phyloP scores from a whole-genome alignment of 1,140 invertebrate genomes.

The Drosophila albomicans region DNA sequence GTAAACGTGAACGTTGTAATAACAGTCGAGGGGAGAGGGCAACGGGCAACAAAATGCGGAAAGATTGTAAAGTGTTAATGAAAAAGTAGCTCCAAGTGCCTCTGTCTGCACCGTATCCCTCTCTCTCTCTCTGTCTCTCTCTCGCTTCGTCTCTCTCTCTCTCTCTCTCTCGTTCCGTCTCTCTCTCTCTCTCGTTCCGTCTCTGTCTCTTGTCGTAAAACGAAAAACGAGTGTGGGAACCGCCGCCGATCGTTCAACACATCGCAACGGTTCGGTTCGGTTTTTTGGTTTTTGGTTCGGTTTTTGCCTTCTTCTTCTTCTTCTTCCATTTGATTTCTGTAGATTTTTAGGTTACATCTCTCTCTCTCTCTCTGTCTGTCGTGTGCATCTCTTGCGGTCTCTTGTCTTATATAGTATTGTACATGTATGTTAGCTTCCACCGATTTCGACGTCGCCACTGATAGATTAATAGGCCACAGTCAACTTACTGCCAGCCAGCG shows the following conservation, averaged over 20 bases:
- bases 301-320: slow-evolving; percentile 33
- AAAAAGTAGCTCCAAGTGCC: slow-evolving; percentile 71
- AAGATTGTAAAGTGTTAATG: slow-evolving; percentile 83
- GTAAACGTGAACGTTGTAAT: slow-evolving; percentile 45
- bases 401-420: not conserved
- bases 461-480: slow-evolving; percentile 80
- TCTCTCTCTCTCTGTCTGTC: too few relatives aligned
- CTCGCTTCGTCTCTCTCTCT: not conserved
- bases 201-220: slow-evolving; percentile 59
- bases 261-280: slow-evolving; percentile 13
- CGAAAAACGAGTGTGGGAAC: slow-evolving; percentile 73
- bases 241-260: slow-evolving; percentile 20
- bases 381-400: slow-evolving; percentile 56
- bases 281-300: slow-evolving; percentile 15
- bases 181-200: not conserved
- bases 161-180: too few relatives aligned
- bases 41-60: slow-evolving; percentile 72
- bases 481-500: slow-evolving; percentile 47
- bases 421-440: too few relatives aligned
- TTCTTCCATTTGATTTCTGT: slow-evolving; percentile 23
- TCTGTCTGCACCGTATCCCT: not conserved
- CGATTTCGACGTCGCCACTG: slow-evolving; percentile 37
- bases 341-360: slow-evolving; percentile 48
- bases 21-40: slow-evolving; percentile 17
- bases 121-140: not conserved